A percentile compares a stretch with the other conserved stretches of the same genome.
Evolutionary conservation across 2,888 invertebrate species (phyloP).

Genomic region (Cancer borealis): DNA sequence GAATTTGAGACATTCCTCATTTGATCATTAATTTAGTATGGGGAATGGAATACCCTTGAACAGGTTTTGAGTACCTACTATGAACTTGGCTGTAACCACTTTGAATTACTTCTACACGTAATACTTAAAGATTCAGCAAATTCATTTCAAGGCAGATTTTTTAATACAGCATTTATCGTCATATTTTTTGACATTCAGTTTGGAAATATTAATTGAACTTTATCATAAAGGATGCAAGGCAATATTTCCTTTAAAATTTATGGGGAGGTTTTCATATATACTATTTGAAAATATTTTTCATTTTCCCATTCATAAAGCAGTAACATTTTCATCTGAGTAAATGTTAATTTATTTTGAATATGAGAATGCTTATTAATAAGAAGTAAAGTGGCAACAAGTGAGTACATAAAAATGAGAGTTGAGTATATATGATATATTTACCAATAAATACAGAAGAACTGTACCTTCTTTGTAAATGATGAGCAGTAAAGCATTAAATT

Average conservation of each 20-base stretch:
- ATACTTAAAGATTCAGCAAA: not conserved
- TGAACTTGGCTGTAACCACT: not conserved
- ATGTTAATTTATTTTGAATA: not conserved
- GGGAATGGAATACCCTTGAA: not conserved
- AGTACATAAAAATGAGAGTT: not conserved
- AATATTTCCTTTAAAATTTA: not conserved
- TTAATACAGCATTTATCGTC: not conserved
- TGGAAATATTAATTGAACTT: too few relatives aligned
- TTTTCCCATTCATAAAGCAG: too few relatives aligned
- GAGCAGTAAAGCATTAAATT: not conserved
- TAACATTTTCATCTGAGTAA: not conserved
- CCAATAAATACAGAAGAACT: not conserved
- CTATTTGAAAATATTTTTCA: not conserved
- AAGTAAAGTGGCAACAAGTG: not conserved
- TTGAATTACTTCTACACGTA: not conserved
- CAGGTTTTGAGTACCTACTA: not conserved
- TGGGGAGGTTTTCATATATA: not conserved
- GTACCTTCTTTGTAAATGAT: not conserved
- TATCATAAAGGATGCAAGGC: too few relatives aligned
- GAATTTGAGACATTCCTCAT: not conserved
- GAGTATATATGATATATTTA: not conserved
- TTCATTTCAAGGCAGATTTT: not conserved
- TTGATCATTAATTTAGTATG: not conserved
- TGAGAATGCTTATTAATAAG: not conserved
- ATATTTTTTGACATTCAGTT: not conserved